A percentile compares a stretch with the other conserved stretches of the same genome.
phyloP scores from a whole-genome alignment of 1,140 invertebrate genomes.

The Tigriopus japonicus region DNA sequence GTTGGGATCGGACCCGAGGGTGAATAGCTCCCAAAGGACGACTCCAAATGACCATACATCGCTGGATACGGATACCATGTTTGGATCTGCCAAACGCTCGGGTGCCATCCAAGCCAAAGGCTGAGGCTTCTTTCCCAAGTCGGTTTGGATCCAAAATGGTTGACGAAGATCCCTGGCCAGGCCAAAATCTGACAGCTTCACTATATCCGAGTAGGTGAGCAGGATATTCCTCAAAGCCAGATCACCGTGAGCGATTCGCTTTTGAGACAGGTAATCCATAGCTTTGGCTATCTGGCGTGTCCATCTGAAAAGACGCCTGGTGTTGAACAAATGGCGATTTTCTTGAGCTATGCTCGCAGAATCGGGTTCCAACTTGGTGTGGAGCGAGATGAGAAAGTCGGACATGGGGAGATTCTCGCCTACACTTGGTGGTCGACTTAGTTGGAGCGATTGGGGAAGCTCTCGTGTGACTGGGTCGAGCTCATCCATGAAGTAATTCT shows the following conservation, averaged over 20 bases:
- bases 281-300: slow-evolving; percentile 19
- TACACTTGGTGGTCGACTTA: background rate
- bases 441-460: background rate
- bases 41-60: slow-evolving; percentile 4
- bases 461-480: background rate
- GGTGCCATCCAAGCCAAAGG: slow-evolving; percentile 1
- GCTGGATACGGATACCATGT: background rate
- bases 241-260: slow-evolving; percentile 64
- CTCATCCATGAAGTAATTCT: background rate
- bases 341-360: background rate
- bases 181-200: slow-evolving; percentile 1
- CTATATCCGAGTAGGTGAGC: background rate
- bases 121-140: background rate
- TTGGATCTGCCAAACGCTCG: background rate
- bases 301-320: background rate
- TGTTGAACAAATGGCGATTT: background rate
- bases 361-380: too few relatives aligned
- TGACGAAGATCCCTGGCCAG: background rate
- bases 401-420: background rate
- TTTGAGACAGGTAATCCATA: slow-evolving; percentile 20
- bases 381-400: background rate
- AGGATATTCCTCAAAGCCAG: slow-evolving; percentile 42
- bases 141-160: background rate
- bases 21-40: background rate
- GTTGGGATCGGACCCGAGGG: background rate